Percentiles rank a stretch among this genome's conserved stretches.
Conservation (phyloP, 2,888 invertebrate species). For the Diaperis boleti region DNA sequence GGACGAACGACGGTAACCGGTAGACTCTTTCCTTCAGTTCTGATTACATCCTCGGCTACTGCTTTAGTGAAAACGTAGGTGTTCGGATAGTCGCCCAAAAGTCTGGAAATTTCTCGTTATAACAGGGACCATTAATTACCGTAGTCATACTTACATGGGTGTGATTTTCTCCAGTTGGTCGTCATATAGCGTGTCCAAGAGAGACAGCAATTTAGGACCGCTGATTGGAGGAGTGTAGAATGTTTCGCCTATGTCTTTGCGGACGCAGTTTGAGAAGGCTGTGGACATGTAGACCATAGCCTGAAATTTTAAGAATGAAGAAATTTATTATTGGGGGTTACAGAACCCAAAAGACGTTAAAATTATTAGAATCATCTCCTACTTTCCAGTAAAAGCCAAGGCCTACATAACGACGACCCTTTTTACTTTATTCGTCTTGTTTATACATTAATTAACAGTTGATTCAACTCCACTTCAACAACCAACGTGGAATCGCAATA, state of each 20-base stretch:
- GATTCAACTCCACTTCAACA: too few species aligned
- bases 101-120: conserved; percentile 25
- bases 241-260: conserved; percentile 68
- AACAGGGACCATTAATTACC: too few species aligned
- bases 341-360: too few species aligned
- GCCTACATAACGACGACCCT: too few species aligned
- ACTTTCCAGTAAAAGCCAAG: too few species aligned
- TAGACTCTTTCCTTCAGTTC: conserved; percentile 74
- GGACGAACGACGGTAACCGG: conserved; percentile 87
- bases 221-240: conserved; percentile 67
- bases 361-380: too few species aligned
- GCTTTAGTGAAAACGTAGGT: conserved; percentile 93
- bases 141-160: conserved; percentile 55
- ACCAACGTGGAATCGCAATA: too few species aligned
- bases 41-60: conserved; percentile 82
- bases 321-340: too few species aligned
- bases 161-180: conserved; percentile 58
- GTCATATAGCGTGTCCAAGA: conserved; percentile 66
- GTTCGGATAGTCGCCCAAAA: conserved; percentile 67
- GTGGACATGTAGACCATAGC: conserved; percentile 74
- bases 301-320: conserved; percentile 46
- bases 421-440: too few species aligned
- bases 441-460: too few species aligned
- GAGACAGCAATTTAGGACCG: conserved; percentile 62
- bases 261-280: conserved; percentile 75